These are phyloP conservation scores for Neolamprologus fasciatus DNA, from an alignment of 2,113 vertebrate species.

Conservation along the genomic window DNA sequence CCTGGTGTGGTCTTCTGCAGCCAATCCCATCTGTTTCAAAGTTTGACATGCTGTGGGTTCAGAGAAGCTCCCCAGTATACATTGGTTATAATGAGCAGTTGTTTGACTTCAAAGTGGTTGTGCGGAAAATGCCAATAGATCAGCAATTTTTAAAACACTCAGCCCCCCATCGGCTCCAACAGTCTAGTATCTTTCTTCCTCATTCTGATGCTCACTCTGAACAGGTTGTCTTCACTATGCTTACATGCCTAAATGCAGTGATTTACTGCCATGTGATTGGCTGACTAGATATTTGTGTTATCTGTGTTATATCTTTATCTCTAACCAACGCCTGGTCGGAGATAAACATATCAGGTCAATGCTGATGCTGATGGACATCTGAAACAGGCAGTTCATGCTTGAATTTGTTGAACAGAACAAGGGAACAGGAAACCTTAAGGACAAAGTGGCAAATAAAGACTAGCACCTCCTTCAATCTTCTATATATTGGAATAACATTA, in stretches of 20 bases:
- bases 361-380: background rate
- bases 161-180: background rate
- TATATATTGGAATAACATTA: background rate
- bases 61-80: background rate
- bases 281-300: background rate
- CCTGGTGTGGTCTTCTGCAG: fast-evolving
- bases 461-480: background rate
- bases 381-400: background rate
- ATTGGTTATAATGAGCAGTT: background rate
- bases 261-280: background rate
- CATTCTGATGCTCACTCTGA: background rate
- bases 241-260: background rate
- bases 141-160: background rate
- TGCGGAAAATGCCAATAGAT: background rate
- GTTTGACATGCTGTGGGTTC: background rate
- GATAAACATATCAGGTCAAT: background rate
- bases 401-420: background rate
- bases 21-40: background rate
- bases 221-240: background rate
- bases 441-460: background rate
- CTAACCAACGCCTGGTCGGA: fast-evolving
- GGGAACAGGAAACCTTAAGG: background rate
- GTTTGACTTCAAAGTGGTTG: background rate
- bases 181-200: background rate
- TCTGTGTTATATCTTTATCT: background rate